Percentiles rank a stretch among this genome's conserved stretches.
phyloP scores from a whole-genome alignment of 2,797 vertebrate species.

The Oreortyx pictus region DNA sequence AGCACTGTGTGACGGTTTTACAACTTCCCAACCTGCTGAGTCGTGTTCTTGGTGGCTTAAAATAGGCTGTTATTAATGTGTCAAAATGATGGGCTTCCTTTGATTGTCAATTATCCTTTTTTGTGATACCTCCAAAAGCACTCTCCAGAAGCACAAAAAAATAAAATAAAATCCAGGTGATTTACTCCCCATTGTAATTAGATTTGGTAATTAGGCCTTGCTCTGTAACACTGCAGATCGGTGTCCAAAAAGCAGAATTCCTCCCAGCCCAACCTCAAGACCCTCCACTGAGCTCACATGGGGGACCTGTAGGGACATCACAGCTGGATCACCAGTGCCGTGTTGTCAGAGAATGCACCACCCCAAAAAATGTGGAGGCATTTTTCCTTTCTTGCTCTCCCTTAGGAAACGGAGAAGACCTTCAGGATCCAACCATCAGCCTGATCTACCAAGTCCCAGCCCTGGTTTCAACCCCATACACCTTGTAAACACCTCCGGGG shows the following conservation, averaged over 20 bases:
- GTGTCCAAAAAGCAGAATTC: neutral
- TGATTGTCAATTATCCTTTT: conserved; percentile 28
- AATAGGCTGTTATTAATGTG: conserved; percentile 1
- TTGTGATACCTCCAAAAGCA: neutral
- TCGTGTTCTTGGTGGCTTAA: conserved; percentile 14
- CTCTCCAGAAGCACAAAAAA: neutral
- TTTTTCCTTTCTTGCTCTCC: neutral
- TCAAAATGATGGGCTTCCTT: neutral
- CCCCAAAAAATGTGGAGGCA: neutral
- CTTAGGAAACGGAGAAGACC: neutral
- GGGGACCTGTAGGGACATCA: rapidly evolving
- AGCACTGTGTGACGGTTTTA: neutral
- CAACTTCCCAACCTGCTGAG: neutral
- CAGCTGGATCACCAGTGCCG: neutral
- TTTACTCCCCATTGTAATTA: neutral
- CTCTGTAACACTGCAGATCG: neutral
- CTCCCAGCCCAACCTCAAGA: neutral
- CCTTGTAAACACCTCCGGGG: neutral
- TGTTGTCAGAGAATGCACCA: neutral
- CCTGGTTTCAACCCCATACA: too few species aligned
- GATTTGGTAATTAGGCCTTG: neutral
- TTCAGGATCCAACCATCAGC: neutral
- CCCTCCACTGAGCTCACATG: rapidly evolving
- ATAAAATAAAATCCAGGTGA: neutral
- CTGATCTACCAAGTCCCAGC: neutral